These are phyloP conservation scores for Pandemis cinnamomeana DNA, from an alignment of 2,888 invertebrate genomes.

Conservation along the genomic window DNA sequence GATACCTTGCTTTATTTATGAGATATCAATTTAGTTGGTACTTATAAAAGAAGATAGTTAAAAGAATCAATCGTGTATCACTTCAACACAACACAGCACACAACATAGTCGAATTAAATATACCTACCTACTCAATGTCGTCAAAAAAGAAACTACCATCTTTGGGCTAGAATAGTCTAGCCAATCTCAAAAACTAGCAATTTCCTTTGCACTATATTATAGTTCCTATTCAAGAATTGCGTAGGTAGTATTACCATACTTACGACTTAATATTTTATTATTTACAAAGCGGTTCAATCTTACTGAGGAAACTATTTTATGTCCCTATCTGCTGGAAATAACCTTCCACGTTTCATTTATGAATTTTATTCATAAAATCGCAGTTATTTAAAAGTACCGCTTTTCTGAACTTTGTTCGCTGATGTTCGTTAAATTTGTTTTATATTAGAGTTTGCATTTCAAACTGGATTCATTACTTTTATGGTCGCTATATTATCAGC, in stretches of 20 bases:
- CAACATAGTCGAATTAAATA: not conserved
- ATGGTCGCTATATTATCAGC: not conserved
- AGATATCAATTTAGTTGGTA: not conserved
- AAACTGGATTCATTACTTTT: not conserved
- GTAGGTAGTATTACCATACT: not conserved
- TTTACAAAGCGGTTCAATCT: not conserved
- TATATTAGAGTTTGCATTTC: no score
- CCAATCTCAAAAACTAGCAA: not conserved
- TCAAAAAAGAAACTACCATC: not conserved
- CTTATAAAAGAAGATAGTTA: no score
- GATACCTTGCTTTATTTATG: constrained; percentile 55
- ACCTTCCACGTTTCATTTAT: not conserved
- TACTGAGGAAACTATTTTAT: not conserved
- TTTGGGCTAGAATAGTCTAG: not conserved
- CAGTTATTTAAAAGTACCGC: no score
- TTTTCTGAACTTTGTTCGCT: not conserved
- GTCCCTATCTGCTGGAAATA: not conserved
- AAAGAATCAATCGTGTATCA: no score
- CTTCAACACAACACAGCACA: no score
- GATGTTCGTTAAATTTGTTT: no score
- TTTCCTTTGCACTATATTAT: not conserved
- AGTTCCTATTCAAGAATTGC: constrained; percentile 30
- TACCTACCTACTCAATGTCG: no score
- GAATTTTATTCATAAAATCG: no score
- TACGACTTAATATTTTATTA: constrained; percentile 1